Evolutionary conservation across 2,888 invertebrate genomes (phyloP), one percentile per base, ranked within the genome.

Genomic region (Caenorhabditis sp.): DNA sequence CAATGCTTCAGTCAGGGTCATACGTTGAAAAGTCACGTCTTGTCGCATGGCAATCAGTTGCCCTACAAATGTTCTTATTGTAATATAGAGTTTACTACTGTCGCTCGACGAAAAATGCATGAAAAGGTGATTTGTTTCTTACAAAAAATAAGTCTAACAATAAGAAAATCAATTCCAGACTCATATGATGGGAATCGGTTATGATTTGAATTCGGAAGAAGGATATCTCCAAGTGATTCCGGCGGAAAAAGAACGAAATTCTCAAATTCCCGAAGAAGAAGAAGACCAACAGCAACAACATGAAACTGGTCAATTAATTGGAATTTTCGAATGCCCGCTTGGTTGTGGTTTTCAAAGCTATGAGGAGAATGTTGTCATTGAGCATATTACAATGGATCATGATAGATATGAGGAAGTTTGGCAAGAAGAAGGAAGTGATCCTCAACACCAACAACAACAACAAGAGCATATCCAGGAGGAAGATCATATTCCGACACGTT

Each of bases 31-130:
- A 68, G 69, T 23, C 83, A 83, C 54, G 27, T 78, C 37, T 58
- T 63, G 17, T 24, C 43, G 8, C 83, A 83, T 61, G 50, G 53
- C 23, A 73, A 78, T 31, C 78, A 79, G 51, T 53, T 64, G 36
- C 83, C 83, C 6, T 83, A 60, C 66, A 77, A 80, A 58, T 83
- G 83, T 65, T 65, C 75, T 10, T 79, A 68, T 64, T 83, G 83
- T 62, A 65, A 62, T 5, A 43, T 57, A 26, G 62, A 59, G 8
- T 83, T 81, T 57, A 36, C 63, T 24, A 57, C 70, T 24, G 19
- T 55, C 0, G 36, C 19, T 19, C 66, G 76, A 14, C 62, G 66
- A 31, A 66, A 58, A 21, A 55, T 19, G 12, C 81, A 81, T 62
- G 81, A 80, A 55, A 70, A 70, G 70, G 78, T 55, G 19, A 26